phyloP scores from a whole-genome alignment of 2,797 vertebrate species.

The Anguilla marmorata region DNA sequence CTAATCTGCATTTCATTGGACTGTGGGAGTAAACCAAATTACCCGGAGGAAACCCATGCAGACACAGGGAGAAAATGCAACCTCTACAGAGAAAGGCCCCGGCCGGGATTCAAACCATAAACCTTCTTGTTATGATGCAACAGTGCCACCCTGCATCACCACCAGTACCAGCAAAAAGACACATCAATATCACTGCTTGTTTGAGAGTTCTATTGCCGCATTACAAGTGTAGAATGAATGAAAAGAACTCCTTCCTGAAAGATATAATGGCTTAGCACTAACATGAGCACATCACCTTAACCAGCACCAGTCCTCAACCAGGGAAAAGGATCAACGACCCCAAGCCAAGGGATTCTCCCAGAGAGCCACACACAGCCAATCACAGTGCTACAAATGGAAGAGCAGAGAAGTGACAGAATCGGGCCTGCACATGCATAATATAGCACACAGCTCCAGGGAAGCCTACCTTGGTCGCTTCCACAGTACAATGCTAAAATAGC shows the following conservation, averaged over 20 bases:
- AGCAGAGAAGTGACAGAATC: slow-evolving; percentile 31
- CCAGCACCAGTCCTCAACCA: not conserved
- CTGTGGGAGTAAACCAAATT: no score
- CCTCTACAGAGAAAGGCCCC: no score
- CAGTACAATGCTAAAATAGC: not conserved
- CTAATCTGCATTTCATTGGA: no score
- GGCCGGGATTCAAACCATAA: no score
- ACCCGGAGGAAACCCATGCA: no score
- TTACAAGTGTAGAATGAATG: not conserved
- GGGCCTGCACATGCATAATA: slow-evolving; percentile 34
- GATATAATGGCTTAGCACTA: not conserved
- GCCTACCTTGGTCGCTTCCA: not conserved
- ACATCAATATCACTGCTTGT: not conserved
- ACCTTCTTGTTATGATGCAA: no score
- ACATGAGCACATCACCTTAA: not conserved
- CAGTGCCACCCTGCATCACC: no score
- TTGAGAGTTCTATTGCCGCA: not conserved
- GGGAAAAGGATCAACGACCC: not conserved
- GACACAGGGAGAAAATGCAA: no score
- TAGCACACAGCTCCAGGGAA: slow-evolving; percentile 5
- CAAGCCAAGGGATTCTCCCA: not conserved
- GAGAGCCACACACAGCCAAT: not conserved
- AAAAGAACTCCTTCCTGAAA: not conserved
- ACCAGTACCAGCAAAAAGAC: not conserved
- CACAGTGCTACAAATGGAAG: not conserved